Evolutionary conservation across 2,797 vertebrate species (phyloP).

Genomic region (Muraenolepis orangiensis): DNA sequence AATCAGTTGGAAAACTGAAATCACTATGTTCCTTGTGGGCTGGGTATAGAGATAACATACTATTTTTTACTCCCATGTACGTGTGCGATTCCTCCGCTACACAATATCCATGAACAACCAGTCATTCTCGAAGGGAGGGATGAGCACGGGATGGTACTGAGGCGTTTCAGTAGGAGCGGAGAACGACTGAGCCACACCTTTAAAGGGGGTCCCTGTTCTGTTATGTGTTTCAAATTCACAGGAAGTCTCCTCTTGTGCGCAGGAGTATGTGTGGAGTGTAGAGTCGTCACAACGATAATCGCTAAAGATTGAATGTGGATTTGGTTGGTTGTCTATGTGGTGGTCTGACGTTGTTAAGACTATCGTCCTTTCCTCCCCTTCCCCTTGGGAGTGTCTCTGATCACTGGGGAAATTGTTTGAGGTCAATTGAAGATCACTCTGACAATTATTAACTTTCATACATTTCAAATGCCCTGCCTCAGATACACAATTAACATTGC

Average conservation of each 20-base stretch:
- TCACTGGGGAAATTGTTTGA: conserved; percentile 9
- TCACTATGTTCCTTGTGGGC: not conserved
- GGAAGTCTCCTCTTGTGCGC: conserved; percentile 16
- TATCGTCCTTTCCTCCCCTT: conserved; percentile 11
- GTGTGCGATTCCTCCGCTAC: conserved; percentile 42
- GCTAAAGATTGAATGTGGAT: conserved; percentile 17
- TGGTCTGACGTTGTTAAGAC: conserved; percentile 21
- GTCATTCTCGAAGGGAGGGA: conserved; percentile 65
- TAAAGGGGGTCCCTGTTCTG: conserved; percentile 45
- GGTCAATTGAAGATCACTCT: conserved; percentile 20
- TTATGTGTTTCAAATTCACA: conserved; percentile 36
- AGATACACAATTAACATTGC: not conserved
- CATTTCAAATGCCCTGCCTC: conserved; percentile 18
- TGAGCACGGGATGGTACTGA: conserved; percentile 45
- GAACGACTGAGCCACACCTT: conserved; percentile 75
- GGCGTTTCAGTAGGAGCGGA: conserved; percentile 42
- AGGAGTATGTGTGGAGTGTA: conserved; percentile 28
- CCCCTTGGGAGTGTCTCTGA: conserved; percentile 22
- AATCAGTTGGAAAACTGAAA: not conserved
- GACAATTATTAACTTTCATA: conserved; percentile 18
- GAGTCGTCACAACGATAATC: conserved; percentile 18
- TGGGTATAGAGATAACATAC: not conserved
- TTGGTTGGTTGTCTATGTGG: conserved; percentile 8
- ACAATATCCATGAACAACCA: conserved; percentile 76
- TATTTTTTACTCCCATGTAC: not conserved